Conservation (phyloP, 1,140 invertebrate species). For the Reticulitermes speratus region DNA sequence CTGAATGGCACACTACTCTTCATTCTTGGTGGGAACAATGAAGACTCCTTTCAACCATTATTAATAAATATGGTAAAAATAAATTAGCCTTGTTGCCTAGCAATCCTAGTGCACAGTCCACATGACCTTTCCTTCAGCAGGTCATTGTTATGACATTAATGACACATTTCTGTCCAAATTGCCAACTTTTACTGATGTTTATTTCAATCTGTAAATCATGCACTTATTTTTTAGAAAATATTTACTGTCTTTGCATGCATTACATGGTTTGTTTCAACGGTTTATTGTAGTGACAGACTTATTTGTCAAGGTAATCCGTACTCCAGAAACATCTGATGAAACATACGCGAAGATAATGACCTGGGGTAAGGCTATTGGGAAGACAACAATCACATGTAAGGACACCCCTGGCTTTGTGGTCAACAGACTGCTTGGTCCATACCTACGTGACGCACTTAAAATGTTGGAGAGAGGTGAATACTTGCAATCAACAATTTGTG, state of each 20-base stretch:
- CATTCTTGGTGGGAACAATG: too few species aligned
- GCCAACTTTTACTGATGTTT: too few species aligned
- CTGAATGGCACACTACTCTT: too few species aligned
- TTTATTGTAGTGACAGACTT: neutral
- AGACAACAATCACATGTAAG: conserved; percentile 76
- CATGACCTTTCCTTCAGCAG: too few species aligned
- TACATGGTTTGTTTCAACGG: neutral
- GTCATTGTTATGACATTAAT: too few species aligned
- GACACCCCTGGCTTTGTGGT: conserved; percentile 87
- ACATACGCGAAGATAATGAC: conserved; percentile 69
- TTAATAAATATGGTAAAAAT: too few species aligned
- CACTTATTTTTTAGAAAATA: neutral
- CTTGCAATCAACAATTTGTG: neutral
- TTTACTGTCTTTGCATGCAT: neutral
- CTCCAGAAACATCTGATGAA: conserved; percentile 68
- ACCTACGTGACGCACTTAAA: conserved; percentile 71
- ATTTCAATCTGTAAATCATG: too few species aligned
- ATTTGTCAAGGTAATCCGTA: conserved; percentile 55
- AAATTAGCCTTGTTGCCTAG: too few species aligned
- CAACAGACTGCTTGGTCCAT: conserved; percentile 77
- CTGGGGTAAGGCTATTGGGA: conserved; percentile 78
- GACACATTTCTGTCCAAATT: too few species aligned
- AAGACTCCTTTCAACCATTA: too few species aligned
- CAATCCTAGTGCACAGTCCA: too few species aligned
- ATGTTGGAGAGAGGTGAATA: conserved; percentile 70